These are phyloP conservation scores for Cephus nigrinus DNA, from an alignment of 2,888 invertebrate species.

Conservation along the genomic window DNA sequence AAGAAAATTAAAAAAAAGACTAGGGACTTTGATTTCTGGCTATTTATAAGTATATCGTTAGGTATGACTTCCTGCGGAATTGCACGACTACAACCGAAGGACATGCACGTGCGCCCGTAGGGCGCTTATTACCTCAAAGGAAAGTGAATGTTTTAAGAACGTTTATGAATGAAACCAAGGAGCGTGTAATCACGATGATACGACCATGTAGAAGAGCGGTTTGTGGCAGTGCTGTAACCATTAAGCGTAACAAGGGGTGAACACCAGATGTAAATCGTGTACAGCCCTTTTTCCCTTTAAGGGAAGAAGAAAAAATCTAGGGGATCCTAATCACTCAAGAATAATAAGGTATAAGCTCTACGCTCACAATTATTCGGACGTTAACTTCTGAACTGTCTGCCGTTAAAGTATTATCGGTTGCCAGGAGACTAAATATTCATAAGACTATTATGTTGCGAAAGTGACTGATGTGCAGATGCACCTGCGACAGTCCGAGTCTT, in stretches of 20 bases:
- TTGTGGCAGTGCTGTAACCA: background rate
- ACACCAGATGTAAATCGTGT: background rate
- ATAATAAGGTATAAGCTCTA: background rate
- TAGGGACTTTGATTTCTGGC: background rate
- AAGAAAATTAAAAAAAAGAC: background rate
- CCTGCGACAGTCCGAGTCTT: background rate
- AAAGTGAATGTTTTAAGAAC: constrained; percentile 8
- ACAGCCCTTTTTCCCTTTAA: background rate
- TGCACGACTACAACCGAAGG: background rate
- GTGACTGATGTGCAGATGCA: background rate
- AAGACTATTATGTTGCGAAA: background rate
- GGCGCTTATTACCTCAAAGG: constrained; percentile 1
- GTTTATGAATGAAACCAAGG: constrained; percentile 18
- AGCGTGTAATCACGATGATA: constrained; percentile 21
- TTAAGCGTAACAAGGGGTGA: background rate
- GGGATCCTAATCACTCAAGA: background rate
- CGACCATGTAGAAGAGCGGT: background rate
- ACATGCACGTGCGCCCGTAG: constrained; percentile 7
- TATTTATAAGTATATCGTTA: background rate
- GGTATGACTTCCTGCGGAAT: background rate
- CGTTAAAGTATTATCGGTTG: background rate
- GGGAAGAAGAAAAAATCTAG: background rate
- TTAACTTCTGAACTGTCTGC: background rate
- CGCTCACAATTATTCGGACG: background rate
- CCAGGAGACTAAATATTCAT: background rate